Conservation (phyloP, 2,113 vertebrate species). For the Campylomormyrus numenius region DNA sequence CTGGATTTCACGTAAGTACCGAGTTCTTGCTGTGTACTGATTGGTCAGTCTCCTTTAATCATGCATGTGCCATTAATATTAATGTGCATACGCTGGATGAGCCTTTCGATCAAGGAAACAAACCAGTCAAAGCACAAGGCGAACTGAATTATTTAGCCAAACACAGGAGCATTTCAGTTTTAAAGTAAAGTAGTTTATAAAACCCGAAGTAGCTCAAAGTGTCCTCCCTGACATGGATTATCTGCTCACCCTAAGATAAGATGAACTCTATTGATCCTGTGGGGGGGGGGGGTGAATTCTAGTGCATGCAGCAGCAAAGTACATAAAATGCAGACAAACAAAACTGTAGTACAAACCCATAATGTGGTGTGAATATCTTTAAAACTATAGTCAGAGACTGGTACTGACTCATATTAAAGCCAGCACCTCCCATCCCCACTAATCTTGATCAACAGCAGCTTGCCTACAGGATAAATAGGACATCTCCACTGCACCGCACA, state of each 20-base stretch:
- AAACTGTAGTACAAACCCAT: neutral
- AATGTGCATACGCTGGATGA: neutral
- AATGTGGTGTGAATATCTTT: neutral
- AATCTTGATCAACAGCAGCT: neutral
- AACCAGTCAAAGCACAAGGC: neutral
- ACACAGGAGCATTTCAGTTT: neutral
- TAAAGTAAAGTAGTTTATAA: neutral
- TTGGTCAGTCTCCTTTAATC: neutral
- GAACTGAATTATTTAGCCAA: neutral
- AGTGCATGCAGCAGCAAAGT: neutral
- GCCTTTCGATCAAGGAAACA: neutral
- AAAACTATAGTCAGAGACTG: neutral
- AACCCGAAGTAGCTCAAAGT: neutral
- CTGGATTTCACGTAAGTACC: neutral
- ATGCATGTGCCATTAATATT: neutral
- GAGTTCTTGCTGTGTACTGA: neutral
- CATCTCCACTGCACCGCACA: neutral
- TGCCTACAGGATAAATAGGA: neutral
- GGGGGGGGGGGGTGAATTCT: no score
- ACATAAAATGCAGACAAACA: neutral
- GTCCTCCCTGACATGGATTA: neutral
- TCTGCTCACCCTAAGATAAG: neutral
- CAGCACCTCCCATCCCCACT: neutral
- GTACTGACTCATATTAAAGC: neutral
- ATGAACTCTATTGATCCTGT: neutral